Evolutionary conservation across 1,140 invertebrate genomes (phyloP).

Genomic region (Calephelis virginiensis): DNA sequence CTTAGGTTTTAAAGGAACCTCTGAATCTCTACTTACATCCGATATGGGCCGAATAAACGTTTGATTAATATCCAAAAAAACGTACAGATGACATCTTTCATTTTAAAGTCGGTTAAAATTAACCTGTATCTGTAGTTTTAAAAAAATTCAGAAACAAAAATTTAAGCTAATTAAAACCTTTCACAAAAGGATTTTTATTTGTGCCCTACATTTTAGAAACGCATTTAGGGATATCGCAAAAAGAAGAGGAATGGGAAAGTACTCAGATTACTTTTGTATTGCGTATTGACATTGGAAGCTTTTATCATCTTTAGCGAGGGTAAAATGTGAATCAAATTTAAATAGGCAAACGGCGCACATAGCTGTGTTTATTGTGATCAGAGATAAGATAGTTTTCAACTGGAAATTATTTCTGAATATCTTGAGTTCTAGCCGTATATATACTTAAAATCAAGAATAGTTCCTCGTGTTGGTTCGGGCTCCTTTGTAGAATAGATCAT

Average conservation of each 20-base stretch:
- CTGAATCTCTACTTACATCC: too few relatives aligned
- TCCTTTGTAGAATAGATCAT: too few relatives aligned
- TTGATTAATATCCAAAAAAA: too few relatives aligned
- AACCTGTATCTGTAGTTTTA: too few relatives aligned
- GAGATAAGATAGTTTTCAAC: neutral
- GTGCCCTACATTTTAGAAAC: conserved; percentile 9
- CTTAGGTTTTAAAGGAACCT: too few relatives aligned
- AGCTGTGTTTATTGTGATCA: conserved; percentile 10
- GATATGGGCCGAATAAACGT: too few relatives aligned
- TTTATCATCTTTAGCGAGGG: conserved; percentile 71
- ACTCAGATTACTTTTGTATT: conserved; percentile 69
- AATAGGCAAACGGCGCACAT: conserved; percentile 67
- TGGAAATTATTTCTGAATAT: neutral
- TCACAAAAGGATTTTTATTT: conserved; percentile 9
- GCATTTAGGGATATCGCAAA: conserved; percentile 27
- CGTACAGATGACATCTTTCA: too few relatives aligned
- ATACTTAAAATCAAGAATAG: neutral
- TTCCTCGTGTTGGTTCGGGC: too few relatives aligned
- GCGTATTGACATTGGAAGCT: conserved; percentile 71
- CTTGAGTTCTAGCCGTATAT: neutral
- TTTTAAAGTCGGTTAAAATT: too few relatives aligned
- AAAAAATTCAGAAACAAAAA: too few relatives aligned
- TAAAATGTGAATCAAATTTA: conserved; percentile 73
- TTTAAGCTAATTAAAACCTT: conserved; percentile 3
- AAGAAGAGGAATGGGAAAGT: conserved; percentile 46